Evolutionary conservation across 2,888 invertebrate genomes (phyloP).

Genomic region (Pachymerium ferrugineum): DNA sequence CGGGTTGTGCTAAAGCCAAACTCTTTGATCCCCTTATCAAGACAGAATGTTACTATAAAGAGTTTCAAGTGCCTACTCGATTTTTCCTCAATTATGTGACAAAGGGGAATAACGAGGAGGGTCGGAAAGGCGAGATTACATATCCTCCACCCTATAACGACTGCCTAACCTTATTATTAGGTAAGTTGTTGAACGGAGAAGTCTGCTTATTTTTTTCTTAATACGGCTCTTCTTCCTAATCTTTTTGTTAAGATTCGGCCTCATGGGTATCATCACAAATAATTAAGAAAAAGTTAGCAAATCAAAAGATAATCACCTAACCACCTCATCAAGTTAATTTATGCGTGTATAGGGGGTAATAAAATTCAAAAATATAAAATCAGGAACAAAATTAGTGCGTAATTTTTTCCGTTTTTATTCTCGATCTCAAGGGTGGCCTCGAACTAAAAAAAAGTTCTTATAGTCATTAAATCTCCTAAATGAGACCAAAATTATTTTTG

Average conservation of each 20-base stretch:
- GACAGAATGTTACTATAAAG: background rate
- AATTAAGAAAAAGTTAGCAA: constrained; percentile 15
- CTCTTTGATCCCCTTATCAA: constrained; percentile 22
- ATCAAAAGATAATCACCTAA: constrained; percentile 10
- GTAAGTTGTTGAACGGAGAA: constrained; percentile 22
- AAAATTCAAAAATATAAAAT: constrained; percentile 12
- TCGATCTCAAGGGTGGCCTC: constrained; percentile 16
- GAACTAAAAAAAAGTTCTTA: background rate
- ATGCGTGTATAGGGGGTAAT: constrained; percentile 1
- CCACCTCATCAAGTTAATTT: constrained; percentile 12
- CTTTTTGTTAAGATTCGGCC: background rate
- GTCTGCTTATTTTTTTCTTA: constrained; percentile 4
- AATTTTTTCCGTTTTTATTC: background rate
- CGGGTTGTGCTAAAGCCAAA: no score
- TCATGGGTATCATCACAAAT: constrained; percentile 2
- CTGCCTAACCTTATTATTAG: constrained; percentile 20
- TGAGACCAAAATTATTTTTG: background rate
- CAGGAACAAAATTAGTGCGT: background rate
- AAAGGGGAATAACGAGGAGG: constrained; percentile 27
- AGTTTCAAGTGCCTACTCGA: constrained; percentile 17
- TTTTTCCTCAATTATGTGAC: constrained; percentile 27
- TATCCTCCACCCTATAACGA: constrained; percentile 24
- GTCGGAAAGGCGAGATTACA: constrained; percentile 27
- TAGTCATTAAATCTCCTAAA: background rate
- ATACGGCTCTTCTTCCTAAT: background rate